Evolutionary conservation across 2,888 invertebrate species (phyloP).

Genomic region (Phania funesta): DNA sequence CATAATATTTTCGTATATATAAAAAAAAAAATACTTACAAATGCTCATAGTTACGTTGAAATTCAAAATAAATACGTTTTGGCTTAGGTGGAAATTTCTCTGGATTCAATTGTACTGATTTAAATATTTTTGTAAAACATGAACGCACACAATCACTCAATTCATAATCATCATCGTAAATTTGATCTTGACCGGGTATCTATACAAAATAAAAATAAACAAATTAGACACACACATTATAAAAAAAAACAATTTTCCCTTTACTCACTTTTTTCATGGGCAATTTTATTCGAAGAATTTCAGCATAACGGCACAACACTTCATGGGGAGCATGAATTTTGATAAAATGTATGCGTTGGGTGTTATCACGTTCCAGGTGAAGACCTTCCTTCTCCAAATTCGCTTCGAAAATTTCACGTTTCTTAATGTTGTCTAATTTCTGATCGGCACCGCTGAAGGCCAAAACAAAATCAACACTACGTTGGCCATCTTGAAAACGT

Average conservation of each 20-base stretch:
- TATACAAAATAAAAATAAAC: conserved; percentile 64
- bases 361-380: conserved; percentile 83
- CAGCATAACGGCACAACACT: conserved; percentile 87
- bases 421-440: conserved; percentile 77
- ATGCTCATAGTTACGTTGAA: conserved; percentile 86
- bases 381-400: conserved; percentile 84
- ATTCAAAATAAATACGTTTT: conserved; percentile 85
- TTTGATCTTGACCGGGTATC: conserved; percentile 79
- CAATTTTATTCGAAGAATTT: conserved; percentile 88
- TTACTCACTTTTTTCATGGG: conserved; percentile 85
- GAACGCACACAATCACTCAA: conserved; percentile 81
- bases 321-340: conserved; percentile 88
- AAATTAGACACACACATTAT: conserved; percentile 10
- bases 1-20: not conserved
- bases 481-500: conserved; percentile 81
- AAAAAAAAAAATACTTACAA: conserved; percentile 82
- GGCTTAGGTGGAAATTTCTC: conserved; percentile 83
- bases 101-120: conserved; percentile 83
- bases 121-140: conserved; percentile 81
- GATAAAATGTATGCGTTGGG: conserved; percentile 84
- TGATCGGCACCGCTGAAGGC: conserved; percentile 82
- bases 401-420: conserved; percentile 83
- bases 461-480: conserved; percentile 84
- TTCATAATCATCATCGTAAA: conserved; percentile 77
- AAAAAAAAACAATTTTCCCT: not conserved